phyloP scores from a whole-genome alignment of 1,140 invertebrate species.

The Tetranychus cinnabarinus region DNA sequence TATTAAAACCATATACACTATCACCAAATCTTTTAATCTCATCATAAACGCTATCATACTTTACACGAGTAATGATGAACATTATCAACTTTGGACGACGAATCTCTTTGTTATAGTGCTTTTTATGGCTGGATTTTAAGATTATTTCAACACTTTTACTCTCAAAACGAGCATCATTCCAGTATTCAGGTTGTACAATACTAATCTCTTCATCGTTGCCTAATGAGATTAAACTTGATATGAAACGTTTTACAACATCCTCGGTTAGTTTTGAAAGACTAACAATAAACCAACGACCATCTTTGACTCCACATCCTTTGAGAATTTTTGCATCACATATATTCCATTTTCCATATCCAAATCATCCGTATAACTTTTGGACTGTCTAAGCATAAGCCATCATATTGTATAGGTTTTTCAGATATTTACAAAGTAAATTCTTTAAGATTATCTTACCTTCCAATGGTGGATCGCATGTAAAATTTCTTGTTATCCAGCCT shows the following conservation, averaged over 20 bases:
- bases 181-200: background rate
- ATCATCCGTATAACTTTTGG: background rate
- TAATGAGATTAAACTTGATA: too few species aligned
- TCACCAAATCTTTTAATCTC: conserved; percentile 48
- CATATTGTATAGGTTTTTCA: conserved; percentile 5
- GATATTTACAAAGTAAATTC: conserved; percentile 14
- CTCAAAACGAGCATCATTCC: background rate
- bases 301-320: background rate
- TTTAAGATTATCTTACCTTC: too few species aligned
- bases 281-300: background rate
- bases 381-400: background rate
- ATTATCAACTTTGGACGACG: too few species aligned
- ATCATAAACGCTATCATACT: background rate
- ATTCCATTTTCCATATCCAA: background rate
- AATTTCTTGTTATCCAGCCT: too few species aligned
- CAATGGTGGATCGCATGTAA: too few species aligned
- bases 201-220: background rate
- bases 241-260: too few species aligned
- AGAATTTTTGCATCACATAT: background rate
- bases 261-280: background rate
- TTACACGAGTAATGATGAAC: too few species aligned
- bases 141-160: too few species aligned
- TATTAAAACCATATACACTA: conserved; percentile 41
- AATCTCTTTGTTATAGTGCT: too few species aligned
- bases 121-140: too few species aligned